Base-by-base conservation (phyloP, 2,797 vertebrate species). In the Acrossocheilus wenchowensis region DNA sequence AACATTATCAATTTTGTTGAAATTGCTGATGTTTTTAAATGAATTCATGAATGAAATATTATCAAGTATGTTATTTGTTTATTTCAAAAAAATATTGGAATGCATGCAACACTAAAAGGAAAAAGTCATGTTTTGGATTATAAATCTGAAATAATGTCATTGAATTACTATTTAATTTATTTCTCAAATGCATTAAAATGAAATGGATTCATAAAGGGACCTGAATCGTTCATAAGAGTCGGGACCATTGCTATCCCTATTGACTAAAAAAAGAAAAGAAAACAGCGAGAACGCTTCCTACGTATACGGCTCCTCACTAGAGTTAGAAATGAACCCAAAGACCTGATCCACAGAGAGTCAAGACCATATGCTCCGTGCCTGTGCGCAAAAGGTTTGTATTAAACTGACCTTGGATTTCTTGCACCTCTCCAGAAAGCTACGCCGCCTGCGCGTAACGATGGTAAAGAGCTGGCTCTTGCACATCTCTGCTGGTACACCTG, bases 401-500 rank as follows among this genome's bases (percentile, higher is more conserved):
- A 64, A 81, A 74, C 69, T 41, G 50, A 72, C 52, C 39, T 80
- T 48, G 48, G 34, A 41, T 17, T 68, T 78, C 41, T 39, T 23
- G 64, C 64, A 69, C 7, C n/a, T 78, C 83, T 71, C 50, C 62
- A 54, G 45, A 78, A 57, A 78, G 36, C 48, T 45, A 15, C 4
- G 57, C 8, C n/a, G 57, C 12, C 57, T 14, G 83, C 39, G 78
- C 77, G 84, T 69, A 78, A 85, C 3, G 64, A 57, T 71, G 83
- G 23, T 12, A 30, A 41, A 50, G 79, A 69, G 62, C 75, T 68
- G 75, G 43, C 80, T 81, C 77, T 21, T 8, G 54, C 68, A 39
- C 77, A 23, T 79, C 50, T 80, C 68, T 71, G n/a, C 30, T 41
- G 81, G 74, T 60, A 52, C 88, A 87, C 89, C 84, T 81, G 82